Evolutionary conservation across 2,113 vertebrate species (phyloP), one percentile per base, ranked within the genome.

Genomic region (Acrocephalus arundinaceus): DNA sequence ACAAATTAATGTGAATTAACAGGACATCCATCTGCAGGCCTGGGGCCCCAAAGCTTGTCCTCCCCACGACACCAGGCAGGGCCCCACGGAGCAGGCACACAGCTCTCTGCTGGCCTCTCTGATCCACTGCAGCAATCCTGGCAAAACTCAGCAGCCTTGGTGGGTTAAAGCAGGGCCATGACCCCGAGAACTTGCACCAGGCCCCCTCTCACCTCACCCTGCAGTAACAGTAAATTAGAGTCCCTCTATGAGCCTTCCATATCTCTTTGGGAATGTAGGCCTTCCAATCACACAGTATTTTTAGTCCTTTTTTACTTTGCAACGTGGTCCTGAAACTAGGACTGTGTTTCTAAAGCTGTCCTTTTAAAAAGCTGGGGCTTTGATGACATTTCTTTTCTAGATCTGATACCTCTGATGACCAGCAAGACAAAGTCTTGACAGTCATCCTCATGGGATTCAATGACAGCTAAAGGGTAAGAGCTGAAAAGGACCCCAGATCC

Each of bases 161-260:
- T 30, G 52, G 17, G 37, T 37, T 51, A 74, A 33, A 88, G 41
- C 49, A 24, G 33, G 0, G 16, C 67, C 24, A 3, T 1, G 27
- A 83, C 31, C 49, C 67, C 0, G 0, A 63, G 54, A 6, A 1
- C 45, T 68, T 8, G 1, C 48, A 61, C 11, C 33, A 35, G 5
- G 14, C 30, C 24, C 52, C 5, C 1, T 30, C 77, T 71, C 82
- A 48, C 46, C 49, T 59, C 5, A 7, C 31, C n/a, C 58, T 1
- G 16, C 57, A 70, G 83, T 14, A 45, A 43, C 0, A 3, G 37
- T 33, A 73, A 88, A 89, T 87, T 6, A 46, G 22, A 73, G 43
- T 49, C 21, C 48, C 33, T 61, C 20, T 43, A 54, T 57, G 37
- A 88, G 55, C 24, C 46, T 39, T 71, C 66, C 61, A 37, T 16